A percentile compares a stretch with the other conserved stretches of the same genome.
Evolutionary conservation across 2,888 invertebrate species (phyloP).

Genomic region (Danaus chrysippus): DNA sequence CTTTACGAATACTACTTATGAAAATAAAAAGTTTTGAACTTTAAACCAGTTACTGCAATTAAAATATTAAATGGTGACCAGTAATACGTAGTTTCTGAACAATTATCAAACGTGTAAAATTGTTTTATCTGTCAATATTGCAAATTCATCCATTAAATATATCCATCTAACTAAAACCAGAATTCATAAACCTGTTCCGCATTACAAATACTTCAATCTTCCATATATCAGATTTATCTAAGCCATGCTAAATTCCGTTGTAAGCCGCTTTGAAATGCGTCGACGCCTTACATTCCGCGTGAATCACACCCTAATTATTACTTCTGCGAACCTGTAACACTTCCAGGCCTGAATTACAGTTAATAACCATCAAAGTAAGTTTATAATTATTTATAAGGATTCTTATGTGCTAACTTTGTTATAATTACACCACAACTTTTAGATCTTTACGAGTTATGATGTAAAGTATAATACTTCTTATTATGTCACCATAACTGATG

Average conservation of each 20-base stretch:
- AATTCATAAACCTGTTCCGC: background rate
- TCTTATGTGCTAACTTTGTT: background rate
- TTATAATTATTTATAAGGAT: constrained; percentile 18
- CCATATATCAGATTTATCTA: constrained; percentile 26
- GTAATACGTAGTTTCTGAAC: too few species aligned
- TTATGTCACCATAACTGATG: too few species aligned
- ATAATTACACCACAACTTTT: too few species aligned
- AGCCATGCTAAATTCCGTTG: constrained; percentile 32
- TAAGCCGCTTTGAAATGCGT: constrained; percentile 35
- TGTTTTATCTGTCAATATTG: background rate
- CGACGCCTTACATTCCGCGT: constrained; percentile 38
- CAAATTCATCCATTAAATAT: background rate
- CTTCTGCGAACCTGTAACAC: constrained; percentile 51
- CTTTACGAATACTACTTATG: too few species aligned
- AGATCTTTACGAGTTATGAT: too few species aligned
- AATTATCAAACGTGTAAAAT: too few species aligned
- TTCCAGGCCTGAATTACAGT: constrained; percentile 53
- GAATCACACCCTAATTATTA: constrained; percentile 53
- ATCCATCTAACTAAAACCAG: background rate
- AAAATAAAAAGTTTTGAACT: too few species aligned
- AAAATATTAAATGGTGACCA: too few species aligned
- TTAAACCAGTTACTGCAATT: too few species aligned
- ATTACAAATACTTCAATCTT: constrained; percentile 21
- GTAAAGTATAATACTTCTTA: too few species aligned
- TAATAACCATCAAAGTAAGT: constrained; percentile 57